A percentile compares a stretch with the other conserved stretches of the same genome.
phyloP scores from a whole-genome alignment of 2,797 vertebrate genomes.

The Tragelaphus oryx region DNA sequence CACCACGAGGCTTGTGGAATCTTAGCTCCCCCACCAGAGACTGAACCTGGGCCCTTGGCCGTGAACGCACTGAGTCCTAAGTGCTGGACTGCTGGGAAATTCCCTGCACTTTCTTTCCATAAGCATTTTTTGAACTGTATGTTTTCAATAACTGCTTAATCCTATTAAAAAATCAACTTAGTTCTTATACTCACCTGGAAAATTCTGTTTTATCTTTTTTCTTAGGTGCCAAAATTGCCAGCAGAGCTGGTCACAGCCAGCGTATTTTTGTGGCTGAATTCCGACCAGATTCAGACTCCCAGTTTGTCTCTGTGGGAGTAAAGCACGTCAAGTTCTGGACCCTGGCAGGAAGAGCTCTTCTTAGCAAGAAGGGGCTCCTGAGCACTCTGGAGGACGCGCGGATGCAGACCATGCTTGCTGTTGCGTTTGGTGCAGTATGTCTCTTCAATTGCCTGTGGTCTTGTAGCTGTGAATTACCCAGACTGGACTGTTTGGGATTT shows the following conservation, averaged over 20 bases:
- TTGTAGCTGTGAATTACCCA: not conserved
- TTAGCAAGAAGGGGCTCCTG: conserved; percentile 96
- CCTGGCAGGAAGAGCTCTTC: conserved; percentile 92
- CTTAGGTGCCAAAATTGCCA: conserved; percentile 96
- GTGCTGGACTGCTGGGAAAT: not conserved
- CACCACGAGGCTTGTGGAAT: not conserved
- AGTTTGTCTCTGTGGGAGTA: conserved; percentile 98
- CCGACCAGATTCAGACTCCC: conserved; percentile 96
- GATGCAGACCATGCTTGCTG: conserved; percentile 98
- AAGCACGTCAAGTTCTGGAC: conserved; percentile 98
- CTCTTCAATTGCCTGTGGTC: not conserved
- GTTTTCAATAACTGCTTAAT: not conserved
- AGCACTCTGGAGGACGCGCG: conserved; percentile 93
- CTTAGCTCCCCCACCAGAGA: not conserved
- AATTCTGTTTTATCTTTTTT: conserved; percentile 45
- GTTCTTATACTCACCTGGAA: not conserved
- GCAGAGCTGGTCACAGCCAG: conserved; percentile 91
- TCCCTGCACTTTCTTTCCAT: not conserved
- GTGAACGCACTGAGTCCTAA: not conserved
- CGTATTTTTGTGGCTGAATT: conserved; percentile 99
- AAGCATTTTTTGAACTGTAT: not conserved
- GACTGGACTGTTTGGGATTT: not conserved
- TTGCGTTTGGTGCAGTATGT: conserved; percentile 99
- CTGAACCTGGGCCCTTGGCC: not conserved
- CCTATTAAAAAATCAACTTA: not conserved